A percentile compares a stretch with the other conserved stretches of the same genome.
Conservation (phyloP, 2,797 vertebrate species). For the Heliangelus exortis region DNA sequence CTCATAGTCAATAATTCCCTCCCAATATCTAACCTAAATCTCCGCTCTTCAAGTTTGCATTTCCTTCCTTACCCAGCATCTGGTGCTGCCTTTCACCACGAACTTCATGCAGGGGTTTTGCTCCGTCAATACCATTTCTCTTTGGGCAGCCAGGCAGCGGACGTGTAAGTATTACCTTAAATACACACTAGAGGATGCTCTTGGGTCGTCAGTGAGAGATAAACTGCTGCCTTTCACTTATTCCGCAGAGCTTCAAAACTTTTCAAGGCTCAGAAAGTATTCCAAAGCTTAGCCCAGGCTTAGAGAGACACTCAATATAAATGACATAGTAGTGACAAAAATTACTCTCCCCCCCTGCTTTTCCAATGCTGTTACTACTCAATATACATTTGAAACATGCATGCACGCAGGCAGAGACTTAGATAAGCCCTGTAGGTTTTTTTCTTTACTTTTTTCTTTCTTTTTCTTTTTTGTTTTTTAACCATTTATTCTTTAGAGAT, state of each 20-base stretch:
- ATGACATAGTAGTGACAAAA: not conserved
- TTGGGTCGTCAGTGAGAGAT: slow-evolving; percentile 42
- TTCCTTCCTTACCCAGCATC: not conserved
- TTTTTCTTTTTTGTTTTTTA: not conserved
- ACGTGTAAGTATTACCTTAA: not conserved
- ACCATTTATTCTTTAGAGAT: not conserved
- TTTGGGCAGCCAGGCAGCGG: not conserved
- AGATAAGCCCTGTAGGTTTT: not conserved
- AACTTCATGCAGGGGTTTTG: not conserved
- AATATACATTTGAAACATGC: not conserved
- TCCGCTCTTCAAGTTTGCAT: not conserved
- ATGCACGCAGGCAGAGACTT: not conserved
- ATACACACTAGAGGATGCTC: slow-evolving; percentile 69
- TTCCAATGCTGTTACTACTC: not conserved
- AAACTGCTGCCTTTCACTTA: not conserved
- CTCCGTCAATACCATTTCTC: accelerated
- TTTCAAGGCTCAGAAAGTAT: not conserved
- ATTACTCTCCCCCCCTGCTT: not conserved
- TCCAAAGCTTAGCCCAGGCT: slow-evolving; percentile 1
- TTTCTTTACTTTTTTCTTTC: too few species aligned
- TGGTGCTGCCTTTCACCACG: not conserved
- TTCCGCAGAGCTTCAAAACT: not conserved
- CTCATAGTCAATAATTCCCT: too few species aligned
- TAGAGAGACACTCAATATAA: not conserved
- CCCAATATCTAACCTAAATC: too few species aligned